phyloP scores from a whole-genome alignment of 2,113 vertebrate genomes.

The Phrynosoma blainvillii region DNA sequence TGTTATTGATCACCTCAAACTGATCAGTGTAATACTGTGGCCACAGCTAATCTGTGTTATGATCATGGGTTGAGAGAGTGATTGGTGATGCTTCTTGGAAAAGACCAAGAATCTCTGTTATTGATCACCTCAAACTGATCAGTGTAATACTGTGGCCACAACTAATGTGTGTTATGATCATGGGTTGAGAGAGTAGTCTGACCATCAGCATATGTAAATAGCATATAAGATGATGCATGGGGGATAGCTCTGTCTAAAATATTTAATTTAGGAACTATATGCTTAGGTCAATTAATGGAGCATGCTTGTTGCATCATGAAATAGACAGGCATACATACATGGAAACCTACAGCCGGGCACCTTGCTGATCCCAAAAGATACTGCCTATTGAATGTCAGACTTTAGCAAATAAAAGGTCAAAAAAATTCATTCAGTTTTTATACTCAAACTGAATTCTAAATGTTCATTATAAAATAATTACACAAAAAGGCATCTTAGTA shows the following conservation, averaged over 20 bases:
- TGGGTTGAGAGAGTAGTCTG: background rate
- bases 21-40: background rate
- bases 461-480: no score
- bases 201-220: no score
- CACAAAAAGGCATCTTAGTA: no score
- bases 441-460: no score
- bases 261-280: background rate
- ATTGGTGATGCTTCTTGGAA: no score
- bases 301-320: background rate
- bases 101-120: no score
- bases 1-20: background rate
- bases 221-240: background rate
- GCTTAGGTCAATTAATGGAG: background rate
- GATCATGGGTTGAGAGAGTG: background rate
- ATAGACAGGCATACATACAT: background rate
- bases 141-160: background rate
- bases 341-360: no score
- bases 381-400: no score
- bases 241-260: background rate
- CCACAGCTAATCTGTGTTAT: background rate
- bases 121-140: background rate
- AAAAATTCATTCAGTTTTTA: no score
- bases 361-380: no score
- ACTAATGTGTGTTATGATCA: background rate
- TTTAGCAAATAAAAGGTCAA: no score